phyloP scores from a whole-genome alignment of 1,140 invertebrate genomes.

The Drosophila punjabiensis region DNA sequence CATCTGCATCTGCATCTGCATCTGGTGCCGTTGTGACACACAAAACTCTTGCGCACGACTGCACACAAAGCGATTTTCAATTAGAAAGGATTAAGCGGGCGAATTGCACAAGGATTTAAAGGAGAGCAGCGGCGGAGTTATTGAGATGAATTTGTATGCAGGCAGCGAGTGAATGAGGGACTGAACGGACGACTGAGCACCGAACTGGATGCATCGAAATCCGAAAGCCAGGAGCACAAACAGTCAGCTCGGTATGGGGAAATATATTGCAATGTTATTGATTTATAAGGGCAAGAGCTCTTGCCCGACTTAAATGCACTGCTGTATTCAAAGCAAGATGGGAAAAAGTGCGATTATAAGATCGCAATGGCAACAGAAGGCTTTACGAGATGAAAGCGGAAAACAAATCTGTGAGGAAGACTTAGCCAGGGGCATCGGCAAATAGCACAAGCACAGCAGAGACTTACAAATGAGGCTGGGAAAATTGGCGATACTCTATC shows the following conservation, averaged over 20 bases:
- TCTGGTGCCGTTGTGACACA: slow-evolving; percentile 53
- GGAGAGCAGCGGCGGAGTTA: slow-evolving; percentile 61
- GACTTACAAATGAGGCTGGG: slow-evolving; percentile 49
- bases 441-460: slow-evolving; percentile 40
- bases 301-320: slow-evolving; percentile 61
- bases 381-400: slow-evolving; percentile 18
- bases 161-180: slow-evolving; percentile 44
- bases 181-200: slow-evolving; percentile 49
- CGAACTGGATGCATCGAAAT: slow-evolving; percentile 63
- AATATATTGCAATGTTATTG: slow-evolving; percentile 77
- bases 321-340: slow-evolving; percentile 14
- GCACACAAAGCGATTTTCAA: slow-evolving; percentile 76
- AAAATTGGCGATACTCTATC: slow-evolving; percentile 47
- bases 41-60: slow-evolving; percentile 42
- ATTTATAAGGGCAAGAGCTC: slow-evolving; percentile 69
- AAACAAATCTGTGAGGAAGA: slow-evolving; percentile 58
- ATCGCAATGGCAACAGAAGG: slow-evolving; percentile 15
- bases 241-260: slow-evolving; percentile 47
- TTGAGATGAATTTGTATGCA: slow-evolving; percentile 74
- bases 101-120: slow-evolving; percentile 77
- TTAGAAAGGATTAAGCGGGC: slow-evolving; percentile 77
- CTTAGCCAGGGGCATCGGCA: slow-evolving; percentile 51
- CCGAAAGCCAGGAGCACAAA: slow-evolving; percentile 34
- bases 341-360: slow-evolving; percentile 16
- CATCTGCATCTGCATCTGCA: slow-evolving; percentile 11